Evolutionary conservation across 2,888 invertebrate genomes (phyloP), one percentile per base, ranked within the genome.

Genomic region (Cephus pygmeus): DNA sequence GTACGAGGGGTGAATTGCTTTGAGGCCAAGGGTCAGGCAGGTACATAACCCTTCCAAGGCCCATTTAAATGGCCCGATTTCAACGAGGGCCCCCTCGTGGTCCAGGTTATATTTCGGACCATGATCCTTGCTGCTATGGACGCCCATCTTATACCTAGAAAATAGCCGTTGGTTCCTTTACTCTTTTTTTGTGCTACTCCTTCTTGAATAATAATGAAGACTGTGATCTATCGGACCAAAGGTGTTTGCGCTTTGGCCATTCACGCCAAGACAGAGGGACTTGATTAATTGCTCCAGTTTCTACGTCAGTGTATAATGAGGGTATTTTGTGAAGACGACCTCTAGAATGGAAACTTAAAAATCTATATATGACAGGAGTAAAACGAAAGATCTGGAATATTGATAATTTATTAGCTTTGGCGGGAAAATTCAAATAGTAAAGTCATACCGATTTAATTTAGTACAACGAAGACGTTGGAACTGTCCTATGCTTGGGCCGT

Each of bases 31-130:
- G 90, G 89, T 90, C 88, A 74, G 79, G 87, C 90, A 90, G 90
- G 90, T 90, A 90, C 87, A 88, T 88, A 87, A 90, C 88, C 90
- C 88, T 87, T 88, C 83, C 79, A 36, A 81, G 87, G 77, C 81
- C 86, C 84, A 81, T 88, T 89, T 89, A 89, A 89, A 89, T 88
- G 87, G 82, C 87, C 86, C 85, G 81, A 82, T 83, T 83, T 83
- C 73, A 69, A 76, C 76, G 40, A 73, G 76, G 73, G 76, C 78
- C 56, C 56, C 56, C 56, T 56, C 69, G 69, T 73, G 76, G 73
- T 73, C 40, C 76, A 56, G 56, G 56, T 56, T 56, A 56, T 56
- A 56, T 56, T 56, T 56, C 56, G 56, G 56, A 56, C 23, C 71
- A 34, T 40, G 76, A 69, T 35, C 73, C 78, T 33, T 69, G 30